Evolutionary conservation across 2,113 vertebrate species (phyloP), one percentile per base, ranked within the genome.

Genomic region (Alligator mississippiensis): DNA sequence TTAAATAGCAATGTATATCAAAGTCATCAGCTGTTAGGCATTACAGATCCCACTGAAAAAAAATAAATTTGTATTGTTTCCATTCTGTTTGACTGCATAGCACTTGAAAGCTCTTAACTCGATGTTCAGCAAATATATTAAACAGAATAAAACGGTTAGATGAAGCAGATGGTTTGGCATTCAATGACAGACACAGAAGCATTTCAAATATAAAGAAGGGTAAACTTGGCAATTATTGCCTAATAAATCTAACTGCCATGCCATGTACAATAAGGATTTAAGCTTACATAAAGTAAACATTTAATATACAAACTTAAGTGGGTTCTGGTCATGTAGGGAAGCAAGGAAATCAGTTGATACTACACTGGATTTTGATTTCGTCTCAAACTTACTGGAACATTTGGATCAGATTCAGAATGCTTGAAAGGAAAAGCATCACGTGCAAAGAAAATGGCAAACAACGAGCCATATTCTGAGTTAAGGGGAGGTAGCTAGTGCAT

Each of bases 81-180:
- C 58, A 93, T 85, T 47, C 63, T 86, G 60, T 88, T 84, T 88
- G 80, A 92, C 77, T 90, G 63, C 63, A 28, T 17, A 92, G 75
- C 28, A 55, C 75, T 90, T 19, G 4, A 92, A 89, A 85, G 6
- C 1, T 85, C 87, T 82, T 91, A 66, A 90, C 81, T 61, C 55
- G 64, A 85, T 70, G 81, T 87, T 64, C 59, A 55, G 75, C 88
- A 85, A 87, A 89, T 87, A 86, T 94, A 30, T 89, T 91, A 74
- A 83, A 90, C 90, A 24, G 58, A 92, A 87, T 90, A 15, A 90
- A 94, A 85, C 47, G 77, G 81, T 83, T 84, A 64, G 70, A 54
- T 85, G 82, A 93, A 96, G 68, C 84, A 94, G 91, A 55, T 68
- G 54, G 55, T 91, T 93, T 91, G 93, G 75, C 38, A 91, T 89